phyloP scores from a whole-genome alignment of 2,888 invertebrate genomes.

The Toxonevra muliebris region DNA sequence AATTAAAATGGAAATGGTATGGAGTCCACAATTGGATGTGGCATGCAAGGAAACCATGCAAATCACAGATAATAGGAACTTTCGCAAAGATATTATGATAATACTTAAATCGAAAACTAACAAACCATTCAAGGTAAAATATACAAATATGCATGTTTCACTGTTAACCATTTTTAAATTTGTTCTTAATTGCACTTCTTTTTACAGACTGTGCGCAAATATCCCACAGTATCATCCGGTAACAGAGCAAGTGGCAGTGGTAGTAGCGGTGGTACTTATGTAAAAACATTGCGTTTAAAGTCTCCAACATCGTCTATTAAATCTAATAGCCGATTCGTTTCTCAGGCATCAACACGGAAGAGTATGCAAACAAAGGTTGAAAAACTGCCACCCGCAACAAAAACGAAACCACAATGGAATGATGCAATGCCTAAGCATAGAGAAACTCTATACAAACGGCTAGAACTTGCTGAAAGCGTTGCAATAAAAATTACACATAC shows the following conservation, averaged over 20 bases:
- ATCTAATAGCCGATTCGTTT: not conserved
- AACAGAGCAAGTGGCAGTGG: constrained; percentile 15
- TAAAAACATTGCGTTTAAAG: constrained; percentile 58
- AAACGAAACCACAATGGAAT: constrained; percentile 29
- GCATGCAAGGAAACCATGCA: constrained; percentile 72
- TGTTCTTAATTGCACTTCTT: not conserved
- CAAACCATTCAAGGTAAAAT: constrained; percentile 52
- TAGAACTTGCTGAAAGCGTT: constrained; percentile 28
- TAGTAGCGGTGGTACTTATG: constrained; percentile 38
- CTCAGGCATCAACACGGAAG: constrained; percentile 12
- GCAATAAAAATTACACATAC: constrained; percentile 35
- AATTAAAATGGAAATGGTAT: constrained; percentile 69
- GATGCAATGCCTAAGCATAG: constrained; percentile 23
- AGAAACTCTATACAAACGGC: constrained; percentile 20
- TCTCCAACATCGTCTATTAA: constrained; percentile 54
- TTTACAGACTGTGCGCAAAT: constrained; percentile 55
- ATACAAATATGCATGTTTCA: not conserved
- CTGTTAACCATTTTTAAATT: not conserved
- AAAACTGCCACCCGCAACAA: constrained; percentile 23
- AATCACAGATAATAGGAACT: constrained; percentile 71
- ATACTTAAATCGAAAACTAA: constrained; percentile 69
- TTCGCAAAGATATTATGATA: constrained; percentile 74
- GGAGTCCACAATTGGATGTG: constrained; percentile 72
- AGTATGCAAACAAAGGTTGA: constrained; percentile 35
- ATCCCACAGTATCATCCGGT: constrained; percentile 54